Percentiles rank a stretch among this genome's conserved stretches.
Conservation (phyloP, 2,888 invertebrate genomes). For the Pseudolycoriella hygida region DNA sequence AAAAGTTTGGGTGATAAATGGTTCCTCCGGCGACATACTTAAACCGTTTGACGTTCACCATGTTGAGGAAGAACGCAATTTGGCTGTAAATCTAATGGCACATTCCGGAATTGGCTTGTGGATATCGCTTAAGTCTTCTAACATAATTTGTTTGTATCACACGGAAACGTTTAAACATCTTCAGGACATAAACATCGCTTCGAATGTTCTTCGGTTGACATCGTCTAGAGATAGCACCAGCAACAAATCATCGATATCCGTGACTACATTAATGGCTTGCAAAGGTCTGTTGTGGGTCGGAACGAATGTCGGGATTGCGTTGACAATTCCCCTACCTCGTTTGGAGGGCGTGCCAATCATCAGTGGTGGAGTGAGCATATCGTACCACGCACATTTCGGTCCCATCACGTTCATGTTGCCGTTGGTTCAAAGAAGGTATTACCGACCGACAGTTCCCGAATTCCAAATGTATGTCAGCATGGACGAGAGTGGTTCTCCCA, state of each 20-base stretch:
- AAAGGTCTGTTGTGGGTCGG: conserved; percentile 91
- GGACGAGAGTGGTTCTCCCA: background rate
- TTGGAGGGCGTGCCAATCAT: conserved; percentile 83
- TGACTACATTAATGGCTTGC: conserved; percentile 73
- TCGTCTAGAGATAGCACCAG: conserved; percentile 31
- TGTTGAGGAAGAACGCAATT: conserved; percentile 26
- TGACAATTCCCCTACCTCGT: conserved; percentile 74
- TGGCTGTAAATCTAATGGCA: conserved; percentile 58
- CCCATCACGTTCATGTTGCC: conserved; percentile 80
- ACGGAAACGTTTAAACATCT: conserved; percentile 87
- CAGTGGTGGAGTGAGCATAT: conserved; percentile 78
- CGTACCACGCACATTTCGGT: conserved; percentile 84
- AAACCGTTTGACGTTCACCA: conserved; percentile 52
- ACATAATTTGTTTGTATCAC: conserved; percentile 82
- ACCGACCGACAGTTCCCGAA: conserved; percentile 27
- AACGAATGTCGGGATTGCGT: conserved; percentile 75
- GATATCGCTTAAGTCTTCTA: conserved; percentile 77
- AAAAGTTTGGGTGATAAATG: conserved; percentile 68
- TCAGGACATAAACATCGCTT: conserved; percentile 84
- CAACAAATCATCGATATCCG: conserved; percentile 47
- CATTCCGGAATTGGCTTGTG: conserved; percentile 90
- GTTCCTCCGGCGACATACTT: conserved; percentile 58
- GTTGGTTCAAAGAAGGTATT: conserved; percentile 43
- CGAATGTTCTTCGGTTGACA: conserved; percentile 70
- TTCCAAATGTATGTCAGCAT: background rate